A percentile compares a stretch with the other conserved stretches of the same genome.
phyloP scores from a whole-genome alignment of 2,888 invertebrate species.

The Acanthosepion lycidas region DNA sequence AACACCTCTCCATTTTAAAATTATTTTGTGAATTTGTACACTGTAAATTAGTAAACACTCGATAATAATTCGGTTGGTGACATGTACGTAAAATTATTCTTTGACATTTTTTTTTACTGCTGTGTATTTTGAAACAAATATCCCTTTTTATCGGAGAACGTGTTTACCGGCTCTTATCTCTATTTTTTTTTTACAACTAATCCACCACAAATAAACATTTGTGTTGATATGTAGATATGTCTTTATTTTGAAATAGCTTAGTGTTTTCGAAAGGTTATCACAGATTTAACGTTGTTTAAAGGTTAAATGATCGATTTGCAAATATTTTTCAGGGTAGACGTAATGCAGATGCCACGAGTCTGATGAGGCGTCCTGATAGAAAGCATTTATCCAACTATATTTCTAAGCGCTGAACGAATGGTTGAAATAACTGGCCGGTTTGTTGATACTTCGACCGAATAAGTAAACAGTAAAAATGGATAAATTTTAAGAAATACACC shows the following conservation, averaged over 20 bases:
- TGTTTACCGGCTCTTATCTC: too few relatives aligned
- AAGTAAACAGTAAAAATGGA: neutral
- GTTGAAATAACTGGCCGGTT: neutral
- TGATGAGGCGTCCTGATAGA: neutral
- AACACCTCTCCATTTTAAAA: too few relatives aligned
- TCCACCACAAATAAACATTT: too few relatives aligned
- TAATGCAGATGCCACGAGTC: neutral
- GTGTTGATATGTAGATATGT: neutral
- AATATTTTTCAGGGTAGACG: neutral
- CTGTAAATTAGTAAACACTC: too few relatives aligned
- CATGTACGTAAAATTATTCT: too few relatives aligned
- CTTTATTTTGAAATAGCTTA: neutral
- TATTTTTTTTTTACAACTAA: too few relatives aligned
- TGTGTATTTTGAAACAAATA: too few relatives aligned
- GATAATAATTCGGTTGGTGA: too few relatives aligned
- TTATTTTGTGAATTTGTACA: too few relatives aligned
- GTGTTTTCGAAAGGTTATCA: neutral
- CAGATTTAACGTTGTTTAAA: neutral
- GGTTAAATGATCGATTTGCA: neutral
- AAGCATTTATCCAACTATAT: neutral
- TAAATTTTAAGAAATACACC: neutral
- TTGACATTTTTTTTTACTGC: too few relatives aligned
- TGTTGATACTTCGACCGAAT: neutral
- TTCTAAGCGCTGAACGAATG: neutral
- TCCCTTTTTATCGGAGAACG: too few relatives aligned